phyloP scores from a whole-genome alignment of 2,888 invertebrate species.

The Rotaria magnacalcarata region DNA sequence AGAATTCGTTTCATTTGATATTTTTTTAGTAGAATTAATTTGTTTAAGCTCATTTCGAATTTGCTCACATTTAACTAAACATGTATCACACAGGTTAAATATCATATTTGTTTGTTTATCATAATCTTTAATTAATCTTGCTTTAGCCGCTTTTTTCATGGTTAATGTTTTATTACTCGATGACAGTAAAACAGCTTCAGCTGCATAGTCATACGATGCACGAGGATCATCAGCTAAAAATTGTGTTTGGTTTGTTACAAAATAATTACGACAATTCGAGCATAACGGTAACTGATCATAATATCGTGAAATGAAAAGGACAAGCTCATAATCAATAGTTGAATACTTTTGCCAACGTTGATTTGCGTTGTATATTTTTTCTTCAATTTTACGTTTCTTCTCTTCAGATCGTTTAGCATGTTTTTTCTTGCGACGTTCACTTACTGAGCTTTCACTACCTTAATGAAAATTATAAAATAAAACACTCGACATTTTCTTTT shows the following conservation, averaged over 20 bases:
- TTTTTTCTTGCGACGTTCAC: background rate
- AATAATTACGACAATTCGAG: conserved; percentile 15
- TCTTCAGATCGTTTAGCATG: background rate
- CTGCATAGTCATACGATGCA: background rate
- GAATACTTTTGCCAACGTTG: conserved; percentile 23
- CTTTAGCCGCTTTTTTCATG: background rate
- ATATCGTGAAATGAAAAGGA: conserved; percentile 30
- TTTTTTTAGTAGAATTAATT: background rate
- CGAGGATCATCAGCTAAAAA: background rate
- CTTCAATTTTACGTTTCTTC: background rate
- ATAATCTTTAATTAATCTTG: conserved; percentile 26
- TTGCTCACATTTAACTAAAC: background rate
- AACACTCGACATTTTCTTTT: too few relatives aligned
- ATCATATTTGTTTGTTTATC: conserved; percentile 7
- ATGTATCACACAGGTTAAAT: background rate
- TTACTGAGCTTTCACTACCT: background rate
- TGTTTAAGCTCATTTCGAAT: background rate
- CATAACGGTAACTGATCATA: conserved; percentile 29
- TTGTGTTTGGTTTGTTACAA: background rate
- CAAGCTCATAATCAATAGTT: background rate
- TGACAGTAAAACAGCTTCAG: background rate
- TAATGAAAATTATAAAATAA: too few relatives aligned
- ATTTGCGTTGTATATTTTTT: background rate
- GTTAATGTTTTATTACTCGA: background rate
- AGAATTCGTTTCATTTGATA: background rate